Percentiles rank a stretch among this genome's conserved stretches.
phyloP scores from a whole-genome alignment of 23 tunicate species.

The Styela clava region DNA sequence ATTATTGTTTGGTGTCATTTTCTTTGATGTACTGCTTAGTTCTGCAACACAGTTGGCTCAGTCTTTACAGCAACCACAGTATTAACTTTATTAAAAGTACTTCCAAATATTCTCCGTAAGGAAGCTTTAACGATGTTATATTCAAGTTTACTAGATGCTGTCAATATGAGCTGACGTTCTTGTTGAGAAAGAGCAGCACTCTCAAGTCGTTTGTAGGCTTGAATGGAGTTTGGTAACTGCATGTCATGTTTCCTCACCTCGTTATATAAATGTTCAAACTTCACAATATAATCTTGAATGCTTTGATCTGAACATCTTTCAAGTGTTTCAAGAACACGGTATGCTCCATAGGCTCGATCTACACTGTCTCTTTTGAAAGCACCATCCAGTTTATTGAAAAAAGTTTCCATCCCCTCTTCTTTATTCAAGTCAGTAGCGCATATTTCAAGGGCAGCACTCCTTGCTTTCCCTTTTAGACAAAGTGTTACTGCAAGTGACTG shows the following conservation, averaged over 20 bases:
- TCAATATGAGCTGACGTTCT: background rate
- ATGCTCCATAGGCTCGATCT: conserved; percentile 30
- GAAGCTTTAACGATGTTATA: background rate
- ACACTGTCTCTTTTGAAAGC: conserved; percentile 27
- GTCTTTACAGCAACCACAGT: background rate
- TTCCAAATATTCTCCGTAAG: background rate
- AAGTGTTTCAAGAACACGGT: conserved; percentile 3
- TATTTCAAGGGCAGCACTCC: conserved; percentile 21
- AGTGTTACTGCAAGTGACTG: background rate
- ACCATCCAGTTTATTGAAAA: conserved; percentile 13
- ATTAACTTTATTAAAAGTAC: background rate
- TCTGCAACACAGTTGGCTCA: background rate
- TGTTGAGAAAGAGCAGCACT: background rate
- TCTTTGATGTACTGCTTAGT: background rate
- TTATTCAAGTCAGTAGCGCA: background rate
- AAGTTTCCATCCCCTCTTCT: conserved; percentile 18
- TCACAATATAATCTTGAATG: conserved; percentile 22
- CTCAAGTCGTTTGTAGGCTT: conserved; percentile 15
- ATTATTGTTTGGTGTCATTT: background rate
- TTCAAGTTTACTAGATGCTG: background rate
- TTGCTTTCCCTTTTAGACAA: conserved; percentile 16
- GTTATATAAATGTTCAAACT: conserved; percentile 18
- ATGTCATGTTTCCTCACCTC: background rate
- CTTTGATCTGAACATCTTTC: background rate
- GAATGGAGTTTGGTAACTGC: conserved; percentile 24